Base-by-base conservation (phyloP, 2,888 invertebrate genomes). In the Heliconius cydno region DNA sequence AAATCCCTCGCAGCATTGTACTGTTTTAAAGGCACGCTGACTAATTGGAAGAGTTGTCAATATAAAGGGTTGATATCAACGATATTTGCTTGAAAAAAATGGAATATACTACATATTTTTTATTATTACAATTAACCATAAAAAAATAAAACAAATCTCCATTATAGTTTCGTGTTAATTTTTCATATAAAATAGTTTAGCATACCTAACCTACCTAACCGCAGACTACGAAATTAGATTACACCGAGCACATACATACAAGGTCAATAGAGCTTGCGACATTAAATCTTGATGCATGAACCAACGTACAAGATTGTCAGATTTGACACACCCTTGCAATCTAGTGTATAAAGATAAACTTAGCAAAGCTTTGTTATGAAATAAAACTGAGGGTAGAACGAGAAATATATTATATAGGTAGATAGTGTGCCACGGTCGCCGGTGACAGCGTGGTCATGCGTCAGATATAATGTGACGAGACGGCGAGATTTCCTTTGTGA, bases 221-320 rank as follows among this genome's bases (percentile, higher is more conserved):
- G 65, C 66, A 77, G 73, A 57, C n/a, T 65, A 66, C 65, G 66
- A 76, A 66, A 66, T 66, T 66, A 63, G 63, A 75, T 41, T 65
- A 65, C 75, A 22, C 65, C 28, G 22, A 52, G 22, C n/a, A 67
- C 22, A 30, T 76, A 66, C 30, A 5, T 52, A 67, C 84, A 83
- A 82, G 84, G 83, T 73, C 76, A 65, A 46, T 75, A 79, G n/a
- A 57, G 77, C 63, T 76, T 79, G 76, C 76, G 79, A 75, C 82
- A 83, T 77, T 80, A 68, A 81, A 80, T 74, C 52, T 63, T 41
- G 75, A 66, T 77, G 79, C 63, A 73, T 28, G 68, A 72, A 41
- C 63, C 34, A 76, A 25, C 74, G n/a, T 68, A 72, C n/a, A 57
- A 81, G 80, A 82, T 81, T 82, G 78, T 82, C 63, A 79, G 79